These are phyloP conservation scores for Tachycineta bicolor DNA, from an alignment of 2,113 vertebrate species.

Conservation along the genomic window DNA sequence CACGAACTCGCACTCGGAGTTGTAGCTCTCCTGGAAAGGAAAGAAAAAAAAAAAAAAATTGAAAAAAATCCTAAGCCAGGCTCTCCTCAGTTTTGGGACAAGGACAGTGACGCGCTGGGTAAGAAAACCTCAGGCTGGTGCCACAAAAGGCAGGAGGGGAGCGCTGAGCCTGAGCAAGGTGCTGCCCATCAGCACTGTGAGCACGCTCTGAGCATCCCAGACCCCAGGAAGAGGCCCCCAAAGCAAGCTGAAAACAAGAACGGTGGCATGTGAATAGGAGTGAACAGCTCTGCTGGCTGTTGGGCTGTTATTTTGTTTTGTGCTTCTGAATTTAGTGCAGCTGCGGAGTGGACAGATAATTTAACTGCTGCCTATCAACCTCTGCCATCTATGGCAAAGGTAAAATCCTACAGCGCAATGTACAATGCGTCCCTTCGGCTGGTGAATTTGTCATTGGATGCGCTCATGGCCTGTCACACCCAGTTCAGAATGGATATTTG, in stretches of 20 bases:
- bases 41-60: not conserved
- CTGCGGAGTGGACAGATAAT: not conserved
- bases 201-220: not conserved
- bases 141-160: not conserved
- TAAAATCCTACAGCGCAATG: not conserved
- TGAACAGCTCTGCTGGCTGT: not conserved
- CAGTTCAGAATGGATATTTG: not conserved
- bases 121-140: not conserved
- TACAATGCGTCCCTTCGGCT: not conserved
- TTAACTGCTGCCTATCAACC: not conserved
- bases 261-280: not conserved
- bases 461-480: not conserved
- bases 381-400: not conserved
- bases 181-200: not conserved
- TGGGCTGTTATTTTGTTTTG: not conserved
- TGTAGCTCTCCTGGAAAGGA: constrained; percentile 85
- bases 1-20: constrained; percentile 92
- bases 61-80: not conserved
- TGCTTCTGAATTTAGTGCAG: not conserved
- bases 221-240: not conserved
- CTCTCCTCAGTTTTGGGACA: not conserved
- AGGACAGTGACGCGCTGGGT: fast-evolving
- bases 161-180: not conserved
- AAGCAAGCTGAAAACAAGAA: not conserved
- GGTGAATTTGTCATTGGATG: not conserved